Evolutionary conservation across 1,140 invertebrate genomes (phyloP), one percentile per base, ranked within the genome.

Genomic region (Aphaenogaster floridana): DNA sequence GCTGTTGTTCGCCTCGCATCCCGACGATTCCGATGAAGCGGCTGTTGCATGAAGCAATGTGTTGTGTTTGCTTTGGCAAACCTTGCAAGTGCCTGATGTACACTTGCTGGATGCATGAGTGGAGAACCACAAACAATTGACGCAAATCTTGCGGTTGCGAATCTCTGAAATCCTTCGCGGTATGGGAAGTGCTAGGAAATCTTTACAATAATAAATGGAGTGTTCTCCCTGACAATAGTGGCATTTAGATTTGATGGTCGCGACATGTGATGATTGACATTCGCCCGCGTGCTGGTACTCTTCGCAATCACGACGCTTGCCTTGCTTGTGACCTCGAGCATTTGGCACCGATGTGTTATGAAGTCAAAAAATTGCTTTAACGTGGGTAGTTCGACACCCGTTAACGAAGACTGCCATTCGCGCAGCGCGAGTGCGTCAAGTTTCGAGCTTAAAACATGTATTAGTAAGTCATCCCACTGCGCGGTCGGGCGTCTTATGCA

Each of bases 1-100:
- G 15, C 2, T 48, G n/a, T 8, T 1, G 9, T 15, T 5, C 36
- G 3, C 17, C 2, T 0, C 17, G 0, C 7, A 8, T 9, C 1
- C 0, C 17, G 7, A 8, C 2, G 63, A 2, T 1, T 39, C 28
- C 39, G 61, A 3, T 17, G 21, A 9, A 3, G 52, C 17, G 0
- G 13, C 15, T 3, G 2, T 1, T 2, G 52, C 3, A 28, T 91
- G 86, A 0, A 89, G 50, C 11, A 86, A 54, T 0, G 86, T 83
- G 17, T 91, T 79, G n/a, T 89, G 86, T 8, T 21, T 83, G 0
- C 28, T 13, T 8, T 84, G 50, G n/a, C 88, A 91, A 36, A 77
- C 21, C 6, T 39, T 71, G 21, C 88, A 91, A 6, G 1, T 7
- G 9, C 86, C 52, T 0, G 48, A 48, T 0, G 28, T 68, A 52